Percentiles rank a stretch among this genome's conserved stretches.
Evolutionary conservation across 2,888 invertebrate genomes (phyloP).

Genomic region (Deilephila elpenor): DNA sequence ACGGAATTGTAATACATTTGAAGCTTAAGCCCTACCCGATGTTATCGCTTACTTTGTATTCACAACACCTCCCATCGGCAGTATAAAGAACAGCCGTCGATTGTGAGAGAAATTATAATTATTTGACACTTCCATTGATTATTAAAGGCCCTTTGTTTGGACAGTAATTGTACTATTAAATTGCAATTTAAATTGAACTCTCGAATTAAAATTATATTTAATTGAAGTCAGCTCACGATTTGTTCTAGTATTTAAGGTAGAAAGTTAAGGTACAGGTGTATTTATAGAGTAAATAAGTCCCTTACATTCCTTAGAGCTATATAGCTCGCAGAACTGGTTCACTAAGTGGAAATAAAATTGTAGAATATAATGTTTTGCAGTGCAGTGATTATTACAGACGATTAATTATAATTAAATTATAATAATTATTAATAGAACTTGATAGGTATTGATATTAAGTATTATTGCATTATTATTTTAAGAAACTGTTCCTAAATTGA

Average conservation of each 20-base stretch:
- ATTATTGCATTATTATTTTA: too few relatives aligned
- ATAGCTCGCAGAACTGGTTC: background rate
- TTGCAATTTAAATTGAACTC: background rate
- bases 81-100: constrained; percentile 66
- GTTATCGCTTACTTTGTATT: constrained; percentile 73
- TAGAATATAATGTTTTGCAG: background rate
- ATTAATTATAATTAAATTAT: too few relatives aligned
- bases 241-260: constrained; percentile 14
- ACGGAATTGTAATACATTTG: constrained; percentile 36
- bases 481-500: too few relatives aligned
- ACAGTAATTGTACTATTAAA: constrained; percentile 30
- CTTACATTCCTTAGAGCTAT: background rate
- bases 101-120: constrained; percentile 78
- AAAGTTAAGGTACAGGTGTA: constrained; percentile 22
- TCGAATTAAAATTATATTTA: constrained; percentile 17
- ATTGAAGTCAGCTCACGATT: constrained; percentile 7
- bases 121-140: constrained; percentile 66
- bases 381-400: too few relatives aligned
- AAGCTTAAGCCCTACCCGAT: constrained; percentile 65
- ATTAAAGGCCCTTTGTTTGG: constrained; percentile 60
- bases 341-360: background rate
- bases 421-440: too few relatives aligned
- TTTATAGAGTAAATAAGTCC: constrained; percentile 11
- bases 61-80: constrained; percentile 62
- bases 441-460: too few relatives aligned